Percentiles rank a stretch among this genome's conserved stretches.
Conservation (phyloP, 2,888 invertebrate species). For the Halictus quadricinctus region DNA sequence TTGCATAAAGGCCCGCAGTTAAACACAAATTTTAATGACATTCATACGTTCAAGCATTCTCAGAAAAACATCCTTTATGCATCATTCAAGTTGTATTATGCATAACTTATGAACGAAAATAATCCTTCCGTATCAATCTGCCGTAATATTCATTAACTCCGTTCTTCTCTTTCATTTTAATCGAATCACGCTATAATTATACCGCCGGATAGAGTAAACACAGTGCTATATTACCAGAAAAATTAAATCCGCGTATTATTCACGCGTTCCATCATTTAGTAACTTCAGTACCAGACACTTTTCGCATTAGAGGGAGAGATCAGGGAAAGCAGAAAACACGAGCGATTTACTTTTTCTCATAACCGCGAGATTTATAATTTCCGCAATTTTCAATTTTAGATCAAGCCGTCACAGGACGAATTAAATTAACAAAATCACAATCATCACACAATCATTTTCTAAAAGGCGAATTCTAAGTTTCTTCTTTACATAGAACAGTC, state of each 20-base stretch:
- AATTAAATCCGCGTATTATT: neutral
- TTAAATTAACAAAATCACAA: too few species aligned
- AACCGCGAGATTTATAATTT: too few species aligned
- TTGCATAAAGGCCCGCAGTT: neutral
- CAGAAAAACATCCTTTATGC: neutral
- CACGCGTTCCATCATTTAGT: neutral
- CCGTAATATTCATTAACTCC: too few species aligned
- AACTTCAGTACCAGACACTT: neutral
- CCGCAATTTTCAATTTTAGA: too few species aligned
- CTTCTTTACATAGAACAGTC: too few species aligned
- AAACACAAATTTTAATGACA: neutral
- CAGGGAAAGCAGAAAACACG: neutral
- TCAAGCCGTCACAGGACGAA: too few species aligned
- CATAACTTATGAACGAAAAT: neutral
- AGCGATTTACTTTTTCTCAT: too few species aligned
- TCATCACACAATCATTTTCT: too few species aligned
- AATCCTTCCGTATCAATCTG: neutral
- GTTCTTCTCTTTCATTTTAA: neutral
- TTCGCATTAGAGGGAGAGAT: neutral
- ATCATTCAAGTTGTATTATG: neutral
- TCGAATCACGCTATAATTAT: slow-evolving; percentile 1
- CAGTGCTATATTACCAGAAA: neutral
- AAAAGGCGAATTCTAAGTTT: too few species aligned
- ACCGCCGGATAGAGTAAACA: neutral
- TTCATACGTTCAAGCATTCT: neutral